phyloP scores from a whole-genome alignment of 2,113 vertebrate genomes.

The Merops nubicus region DNA sequence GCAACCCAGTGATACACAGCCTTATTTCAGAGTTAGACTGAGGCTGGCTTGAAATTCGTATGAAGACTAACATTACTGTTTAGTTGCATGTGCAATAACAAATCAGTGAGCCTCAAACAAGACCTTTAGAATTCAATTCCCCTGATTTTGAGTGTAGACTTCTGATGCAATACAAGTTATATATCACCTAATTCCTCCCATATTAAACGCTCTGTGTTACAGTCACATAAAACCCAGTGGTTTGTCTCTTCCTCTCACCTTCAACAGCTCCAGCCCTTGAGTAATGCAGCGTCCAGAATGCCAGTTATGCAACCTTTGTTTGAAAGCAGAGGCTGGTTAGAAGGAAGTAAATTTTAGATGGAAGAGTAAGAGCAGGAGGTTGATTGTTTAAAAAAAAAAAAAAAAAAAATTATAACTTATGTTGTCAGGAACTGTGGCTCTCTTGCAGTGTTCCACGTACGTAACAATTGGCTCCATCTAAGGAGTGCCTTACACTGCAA shows the following conservation, averaged over 20 bases:
- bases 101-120: neutral
- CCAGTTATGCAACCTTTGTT: neutral
- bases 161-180: neutral
- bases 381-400: neutral
- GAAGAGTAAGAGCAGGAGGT: neutral
- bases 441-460: neutral
- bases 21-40: neutral
- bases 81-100: neutral
- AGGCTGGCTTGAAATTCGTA: neutral
- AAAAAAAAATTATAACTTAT: too few relatives aligned
- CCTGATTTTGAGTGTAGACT: neutral
- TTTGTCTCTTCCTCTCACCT: neutral
- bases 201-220: neutral
- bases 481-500: neutral
- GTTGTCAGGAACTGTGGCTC: neutral
- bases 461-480: neutral
- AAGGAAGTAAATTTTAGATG: neutral
- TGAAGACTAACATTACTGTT: neutral
- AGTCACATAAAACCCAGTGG: neutral
- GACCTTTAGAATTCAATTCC: neutral
- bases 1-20: neutral
- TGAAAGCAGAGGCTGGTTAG: neutral
- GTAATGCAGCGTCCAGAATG: neutral
- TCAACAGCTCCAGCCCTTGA: neutral
- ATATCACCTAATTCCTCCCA: neutral